Evolutionary conservation across 2,113 vertebrate genomes (phyloP), one percentile per base, ranked within the genome.

Genomic region (Penelope pileata): DNA sequence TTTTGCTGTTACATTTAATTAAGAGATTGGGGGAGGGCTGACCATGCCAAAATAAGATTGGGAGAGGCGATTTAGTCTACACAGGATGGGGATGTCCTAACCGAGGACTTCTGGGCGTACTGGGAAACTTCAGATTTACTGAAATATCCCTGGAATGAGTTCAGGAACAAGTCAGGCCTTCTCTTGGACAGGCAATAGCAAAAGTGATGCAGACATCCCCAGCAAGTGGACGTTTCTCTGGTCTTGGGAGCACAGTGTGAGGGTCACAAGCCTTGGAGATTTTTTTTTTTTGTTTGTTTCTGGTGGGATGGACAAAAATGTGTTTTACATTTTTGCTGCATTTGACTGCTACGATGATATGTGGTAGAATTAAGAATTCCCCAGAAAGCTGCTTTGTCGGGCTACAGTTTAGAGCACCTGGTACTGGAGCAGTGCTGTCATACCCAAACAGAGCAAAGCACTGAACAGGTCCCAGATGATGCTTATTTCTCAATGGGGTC

Each of bases 1-100:
- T 95, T 88, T 83, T 1, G 10, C 34, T 91, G 59, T 84, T 83
- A 30, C 11, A 4, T 87, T 94, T 96, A 96, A 96, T 97, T 95
- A 92, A 77, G 77, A 81, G 86, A 7, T 48, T 73, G 53, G 63
- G 81, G 42, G 56, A 95, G 48, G 70, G 84, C 45, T 74, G 86
- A 69, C 76, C 82, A 64, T 42, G 60, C 60, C 82, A 92, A 94
- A 97, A 86, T 80, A 78, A 87, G 95, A 91, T 7, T 8, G 63
- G 21, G 70, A 84, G 60, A 78, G 21, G 21, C 64, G 30, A 54
- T 88, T 79, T 85, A 51, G 54, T 88, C 88, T 29, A 23, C 47
- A 54, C 12, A 90, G 75, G 91, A 30, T n/a, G 53, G 24, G 16
- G 62, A 22, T 96, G 82, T 77, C 85, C 79, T 79, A 83, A 92